Percentiles rank a stretch among this genome's conserved stretches.
These are phyloP conservation scores for Neodiprion virginianus DNA, from an alignment of 1,140 invertebrate species.

Conservation along the genomic window DNA sequence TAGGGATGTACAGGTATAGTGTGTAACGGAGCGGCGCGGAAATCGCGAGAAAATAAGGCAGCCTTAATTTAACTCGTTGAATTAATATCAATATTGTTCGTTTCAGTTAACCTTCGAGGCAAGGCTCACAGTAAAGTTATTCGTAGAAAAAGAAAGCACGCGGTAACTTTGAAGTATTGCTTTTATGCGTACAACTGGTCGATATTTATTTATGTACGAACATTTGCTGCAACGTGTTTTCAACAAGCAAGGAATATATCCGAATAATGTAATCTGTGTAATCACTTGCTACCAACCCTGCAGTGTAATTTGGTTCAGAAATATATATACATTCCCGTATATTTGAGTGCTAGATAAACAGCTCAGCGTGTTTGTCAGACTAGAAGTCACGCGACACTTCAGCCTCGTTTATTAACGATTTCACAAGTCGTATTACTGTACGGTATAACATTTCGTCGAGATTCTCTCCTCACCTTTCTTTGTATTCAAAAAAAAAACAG, in stretches of 20 bases:
- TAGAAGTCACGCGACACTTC: not conserved
- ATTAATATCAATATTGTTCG: not conserved
- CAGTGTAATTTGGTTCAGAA: not conserved
- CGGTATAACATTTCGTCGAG: not conserved
- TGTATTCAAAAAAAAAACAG: not conserved
- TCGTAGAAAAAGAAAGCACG: too few relatives aligned
- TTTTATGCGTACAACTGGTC: too few relatives aligned
- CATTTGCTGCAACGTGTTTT: too few relatives aligned
- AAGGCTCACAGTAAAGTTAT: too few relatives aligned
- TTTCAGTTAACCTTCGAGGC: not conserved
- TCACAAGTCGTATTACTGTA: not conserved
- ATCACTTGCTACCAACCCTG: too few relatives aligned
- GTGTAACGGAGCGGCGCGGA: not conserved
- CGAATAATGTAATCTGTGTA: too few relatives aligned
- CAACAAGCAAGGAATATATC: too few relatives aligned
- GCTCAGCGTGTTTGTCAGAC: not conserved
- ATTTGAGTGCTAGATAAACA: not conserved
- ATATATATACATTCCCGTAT: not conserved
- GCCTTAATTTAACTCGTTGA: not conserved
- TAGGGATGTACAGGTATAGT: too few relatives aligned
- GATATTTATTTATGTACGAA: too few relatives aligned
- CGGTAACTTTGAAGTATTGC: too few relatives aligned
- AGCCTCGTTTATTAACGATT: not conserved
- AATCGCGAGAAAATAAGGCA: not conserved
- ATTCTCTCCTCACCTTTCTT: not conserved